Evolutionary conservation across 2,888 invertebrate species (phyloP).

Genomic region (Brachyptera risi): DNA sequence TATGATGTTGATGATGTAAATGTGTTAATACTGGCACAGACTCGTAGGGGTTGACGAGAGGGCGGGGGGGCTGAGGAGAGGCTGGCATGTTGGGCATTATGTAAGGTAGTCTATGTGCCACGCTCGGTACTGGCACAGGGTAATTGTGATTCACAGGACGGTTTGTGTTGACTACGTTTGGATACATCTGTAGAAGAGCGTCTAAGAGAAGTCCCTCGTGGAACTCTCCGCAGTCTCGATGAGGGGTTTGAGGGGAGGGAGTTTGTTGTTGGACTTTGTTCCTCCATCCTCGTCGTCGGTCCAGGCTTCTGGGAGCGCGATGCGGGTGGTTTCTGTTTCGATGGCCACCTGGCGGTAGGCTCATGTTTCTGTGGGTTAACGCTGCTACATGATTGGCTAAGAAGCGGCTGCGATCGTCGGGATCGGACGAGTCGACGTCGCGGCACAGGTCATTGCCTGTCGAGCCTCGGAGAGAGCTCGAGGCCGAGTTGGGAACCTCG

Average conservation of each 20-base stretch:
- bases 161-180: conserved; percentile 52
- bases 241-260: conserved; percentile 22
- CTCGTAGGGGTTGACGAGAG: conserved; percentile 53
- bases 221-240: conserved; percentile 55
- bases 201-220: conserved; percentile 78
- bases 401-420: conserved; percentile 36
- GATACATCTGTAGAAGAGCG: conserved; percentile 65
- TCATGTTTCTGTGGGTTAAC: conserved; percentile 33
- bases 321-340: conserved; percentile 44
- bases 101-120: conserved; percentile 34
- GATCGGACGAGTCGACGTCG: conserved; percentile 38
- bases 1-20: conserved; percentile 40
- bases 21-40: conserved; percentile 65
- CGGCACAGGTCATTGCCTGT: conserved; percentile 38
- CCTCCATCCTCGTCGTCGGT: conserved; percentile 42
- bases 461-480: conserved; percentile 38
- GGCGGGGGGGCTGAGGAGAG: conserved; percentile 37
- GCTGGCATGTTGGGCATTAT: conserved; percentile 30
- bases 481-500: conserved; percentile 44
- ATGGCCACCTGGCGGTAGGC: conserved; percentile 37
- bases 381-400: conserved; percentile 12
- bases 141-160: conserved; percentile 41
- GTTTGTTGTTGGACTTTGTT: conserved; percentile 22
- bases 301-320: conserved; percentile 44
- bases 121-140: conserved; percentile 26